Evolutionary conservation across 2,888 invertebrate genomes (phyloP).

Genomic region (Cerceris ruficornis): DNA sequence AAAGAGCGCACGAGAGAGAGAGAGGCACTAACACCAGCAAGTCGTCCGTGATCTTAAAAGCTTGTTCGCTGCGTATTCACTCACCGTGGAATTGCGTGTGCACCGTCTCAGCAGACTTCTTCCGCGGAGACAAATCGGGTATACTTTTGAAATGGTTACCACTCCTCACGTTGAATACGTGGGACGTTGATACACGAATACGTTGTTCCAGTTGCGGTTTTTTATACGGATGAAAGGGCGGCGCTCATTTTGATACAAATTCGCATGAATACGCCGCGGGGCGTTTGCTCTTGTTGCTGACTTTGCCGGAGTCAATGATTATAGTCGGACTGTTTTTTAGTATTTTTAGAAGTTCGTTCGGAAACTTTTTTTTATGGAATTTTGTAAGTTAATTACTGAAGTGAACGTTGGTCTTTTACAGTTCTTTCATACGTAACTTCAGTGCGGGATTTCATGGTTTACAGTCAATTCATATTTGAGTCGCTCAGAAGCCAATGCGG

Average conservation of each 20-base stretch:
- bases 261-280: background rate
- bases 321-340: too few relatives aligned
- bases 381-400: too few relatives aligned
- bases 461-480: too few relatives aligned
- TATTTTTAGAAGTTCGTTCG: too few relatives aligned
- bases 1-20: background rate
- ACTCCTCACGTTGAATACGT: background rate
- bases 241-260: background rate
- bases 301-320: too few relatives aligned
- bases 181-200: background rate
- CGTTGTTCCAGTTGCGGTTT: background rate
- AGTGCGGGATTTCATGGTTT: too few relatives aligned
- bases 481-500: too few relatives aligned
- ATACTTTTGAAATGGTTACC: conserved; percentile 8
- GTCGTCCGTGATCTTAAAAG: conserved; percentile 29
- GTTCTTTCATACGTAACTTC: too few relatives aligned
- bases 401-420: too few relatives aligned
- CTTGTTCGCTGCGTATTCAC: conserved; percentile 18
- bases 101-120: conserved; percentile 9
- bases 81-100: conserved; percentile 5
- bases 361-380: too few relatives aligned
- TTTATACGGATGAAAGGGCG: too few relatives aligned
- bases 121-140: background rate
- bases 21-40: background rate
- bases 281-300: too few relatives aligned